These are phyloP conservation scores for Caenorhabditis auriculariae DNA, from an alignment of 2,888 invertebrate genomes.

Conservation along the genomic window DNA sequence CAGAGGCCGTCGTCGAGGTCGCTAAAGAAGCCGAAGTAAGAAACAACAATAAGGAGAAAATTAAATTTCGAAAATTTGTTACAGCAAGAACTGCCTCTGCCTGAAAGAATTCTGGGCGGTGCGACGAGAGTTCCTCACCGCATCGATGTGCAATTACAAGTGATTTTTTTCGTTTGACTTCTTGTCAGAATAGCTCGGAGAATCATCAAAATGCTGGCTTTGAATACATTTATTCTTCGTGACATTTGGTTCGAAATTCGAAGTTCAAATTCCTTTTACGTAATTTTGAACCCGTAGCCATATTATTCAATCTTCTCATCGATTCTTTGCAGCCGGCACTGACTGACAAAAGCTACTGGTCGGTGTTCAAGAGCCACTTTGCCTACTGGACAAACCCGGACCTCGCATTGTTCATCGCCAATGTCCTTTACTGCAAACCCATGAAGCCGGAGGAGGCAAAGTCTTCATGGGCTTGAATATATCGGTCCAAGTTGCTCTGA, in stretches of 20 bases:
- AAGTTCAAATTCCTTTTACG: not conserved
- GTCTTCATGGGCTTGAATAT: too few relatives aligned
- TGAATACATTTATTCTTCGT: not conserved
- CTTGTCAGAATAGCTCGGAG: not conserved
- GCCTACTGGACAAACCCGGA: constrained; percentile 60
- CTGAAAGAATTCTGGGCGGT: constrained; percentile 30
- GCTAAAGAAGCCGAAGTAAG: constrained; percentile 32
- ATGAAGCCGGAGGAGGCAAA: constrained; percentile 25
- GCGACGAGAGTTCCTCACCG: constrained; percentile 26
- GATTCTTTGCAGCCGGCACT: constrained; percentile 50
- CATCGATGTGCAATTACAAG: constrained; percentile 42
- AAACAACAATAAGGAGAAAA: too few relatives aligned
- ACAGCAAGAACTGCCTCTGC: constrained; percentile 30
- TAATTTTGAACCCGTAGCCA: not conserved
- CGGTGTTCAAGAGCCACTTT: constrained; percentile 58
- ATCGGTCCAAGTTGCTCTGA: too few relatives aligned
- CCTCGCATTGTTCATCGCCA: constrained; percentile 47
- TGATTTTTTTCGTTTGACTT: constrained; percentile 2
- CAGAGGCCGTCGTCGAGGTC: constrained; percentile 28
- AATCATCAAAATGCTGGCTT: too few relatives aligned
- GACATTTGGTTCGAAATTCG: not conserved
- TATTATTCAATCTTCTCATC: not conserved
- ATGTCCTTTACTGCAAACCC: constrained; percentile 40
- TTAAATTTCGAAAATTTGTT: too few relatives aligned
- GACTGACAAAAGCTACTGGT: constrained; percentile 60